Base-by-base conservation (phyloP, 2,888 invertebrate species). In the Phengaris alcon region DNA sequence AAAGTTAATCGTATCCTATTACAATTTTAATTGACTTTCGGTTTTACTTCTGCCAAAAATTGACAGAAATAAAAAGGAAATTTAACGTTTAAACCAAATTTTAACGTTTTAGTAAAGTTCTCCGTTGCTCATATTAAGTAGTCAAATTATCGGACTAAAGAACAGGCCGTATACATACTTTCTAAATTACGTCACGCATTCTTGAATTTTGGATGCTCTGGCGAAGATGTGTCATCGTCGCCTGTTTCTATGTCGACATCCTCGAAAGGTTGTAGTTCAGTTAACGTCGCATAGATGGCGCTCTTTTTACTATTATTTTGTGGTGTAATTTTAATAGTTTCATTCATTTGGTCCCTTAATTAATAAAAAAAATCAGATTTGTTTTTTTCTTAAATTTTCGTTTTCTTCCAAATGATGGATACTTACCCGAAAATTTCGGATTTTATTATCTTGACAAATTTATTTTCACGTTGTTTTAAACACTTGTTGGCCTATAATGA, bases 131-230 rank as follows among this genome's bases (percentile, higher is more conserved):
- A 13, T 8, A 72, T 35, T 72, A 12, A 54, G 72, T 54, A 72
- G 54, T 35, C 52, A 52, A 85, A 84, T 80, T 86, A 88, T 85
- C 87, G 84, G 87, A 88, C 88, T 90, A 85, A 85, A 82, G 87
- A 89, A 85, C 87, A 88, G 86, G 4, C 35, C 35, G 72, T 54
- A 83, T 85, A 81, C 88, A 90, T 91, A 88, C 90, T 90, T 92
- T 90, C 88, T 85, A 86, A 86, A 87, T 90, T 87, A 89, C 91
- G 90, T 92, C 91, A 91, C 84, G 82, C 88, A 90, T 84, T 82
- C 78, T 72, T 54, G 80, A 85, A 87, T 86, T 90, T 91, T 83
- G 89, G 87, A 79, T 82, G 81, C 80, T 81, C 78, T 77, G 78
- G 72, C 76, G 77, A 75, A 64, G 75, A 54, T 75, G 75, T 57